Conservation (phyloP, 1,140 invertebrate species). For the Plodia interpunctella region DNA sequence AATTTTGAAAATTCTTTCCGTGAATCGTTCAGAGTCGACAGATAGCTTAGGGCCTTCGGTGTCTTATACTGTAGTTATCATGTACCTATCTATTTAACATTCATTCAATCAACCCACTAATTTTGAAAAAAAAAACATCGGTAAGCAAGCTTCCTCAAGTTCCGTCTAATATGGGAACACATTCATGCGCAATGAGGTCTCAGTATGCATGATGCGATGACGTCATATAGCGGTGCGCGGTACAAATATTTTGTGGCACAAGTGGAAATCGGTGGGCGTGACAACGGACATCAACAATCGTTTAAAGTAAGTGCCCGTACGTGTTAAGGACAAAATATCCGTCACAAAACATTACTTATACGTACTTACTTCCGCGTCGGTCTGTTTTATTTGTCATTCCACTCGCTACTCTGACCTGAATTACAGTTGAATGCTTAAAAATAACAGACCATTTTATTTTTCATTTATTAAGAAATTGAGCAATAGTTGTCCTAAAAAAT, state of each 20-base stretch:
- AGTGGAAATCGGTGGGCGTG: not conserved
- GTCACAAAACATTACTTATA: not conserved
- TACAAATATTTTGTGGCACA: conserved; percentile 13
- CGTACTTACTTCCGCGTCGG: not conserved
- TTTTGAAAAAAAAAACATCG: too few species aligned
- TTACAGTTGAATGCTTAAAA: conserved; percentile 5
- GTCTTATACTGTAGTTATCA: too few species aligned
- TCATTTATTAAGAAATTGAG: too few species aligned
- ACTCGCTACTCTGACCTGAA: conserved; percentile 6
- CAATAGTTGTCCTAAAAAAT: too few species aligned
- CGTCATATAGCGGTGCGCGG: conserved; percentile 23
- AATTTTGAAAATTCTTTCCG: too few species aligned
- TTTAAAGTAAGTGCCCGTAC: not conserved
- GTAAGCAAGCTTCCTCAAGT: not conserved
- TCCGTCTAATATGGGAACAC: conserved; percentile 23
- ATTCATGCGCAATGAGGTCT: conserved; percentile 20
- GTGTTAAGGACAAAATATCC: not conserved
- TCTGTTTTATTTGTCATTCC: not conserved
- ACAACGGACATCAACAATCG: not conserved
- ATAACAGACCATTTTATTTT: too few species aligned
- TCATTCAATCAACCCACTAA: too few species aligned
- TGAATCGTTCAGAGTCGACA: too few species aligned
- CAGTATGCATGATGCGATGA: conserved; percentile 18
- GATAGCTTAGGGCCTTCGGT: too few species aligned
- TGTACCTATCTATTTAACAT: too few species aligned